Evolutionary conservation across 64 coral and sea anemone genomes (phyloP).

Genomic region (Montipora cactus): DNA sequence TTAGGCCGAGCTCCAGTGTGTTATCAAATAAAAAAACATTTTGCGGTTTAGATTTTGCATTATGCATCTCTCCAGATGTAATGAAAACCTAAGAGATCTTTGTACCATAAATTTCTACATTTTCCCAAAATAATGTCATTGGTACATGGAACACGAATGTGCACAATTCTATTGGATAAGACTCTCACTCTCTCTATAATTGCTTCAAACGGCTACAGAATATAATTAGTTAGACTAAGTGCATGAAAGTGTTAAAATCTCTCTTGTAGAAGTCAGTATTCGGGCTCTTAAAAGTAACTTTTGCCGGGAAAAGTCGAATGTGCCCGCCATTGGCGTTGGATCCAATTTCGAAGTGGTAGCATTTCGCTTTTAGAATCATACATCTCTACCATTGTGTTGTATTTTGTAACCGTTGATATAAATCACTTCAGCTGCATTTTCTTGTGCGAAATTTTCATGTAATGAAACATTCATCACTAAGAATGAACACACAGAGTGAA

Average conservation of each 20-base stretch:
- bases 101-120: not conserved
- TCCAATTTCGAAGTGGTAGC: not conserved
- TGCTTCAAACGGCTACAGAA: not conserved
- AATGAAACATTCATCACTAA: conserved; percentile 43
- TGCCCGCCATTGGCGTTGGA: not conserved
- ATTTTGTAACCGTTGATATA: not conserved
- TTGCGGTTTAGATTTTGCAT: not conserved
- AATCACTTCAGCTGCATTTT: not conserved
- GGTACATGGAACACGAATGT: not conserved
- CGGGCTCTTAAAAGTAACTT: not conserved
- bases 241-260: conserved; percentile 13
- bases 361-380: not conserved
- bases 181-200: not conserved
- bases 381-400: too few relatives aligned
- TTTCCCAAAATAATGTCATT: not conserved
- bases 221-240: not conserved
- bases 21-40: not conserved
- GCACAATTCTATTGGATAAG: not conserved
- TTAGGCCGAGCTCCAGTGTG: not conserved
- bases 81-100: not conserved
- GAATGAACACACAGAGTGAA: not conserved
- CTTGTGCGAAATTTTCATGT: conserved; percentile 20
- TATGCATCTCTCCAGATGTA: not conserved
- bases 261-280: not conserved
- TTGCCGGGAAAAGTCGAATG: not conserved